Conservation (phyloP, 2,797 vertebrate species). For the Takifugu rubripes region DNA sequence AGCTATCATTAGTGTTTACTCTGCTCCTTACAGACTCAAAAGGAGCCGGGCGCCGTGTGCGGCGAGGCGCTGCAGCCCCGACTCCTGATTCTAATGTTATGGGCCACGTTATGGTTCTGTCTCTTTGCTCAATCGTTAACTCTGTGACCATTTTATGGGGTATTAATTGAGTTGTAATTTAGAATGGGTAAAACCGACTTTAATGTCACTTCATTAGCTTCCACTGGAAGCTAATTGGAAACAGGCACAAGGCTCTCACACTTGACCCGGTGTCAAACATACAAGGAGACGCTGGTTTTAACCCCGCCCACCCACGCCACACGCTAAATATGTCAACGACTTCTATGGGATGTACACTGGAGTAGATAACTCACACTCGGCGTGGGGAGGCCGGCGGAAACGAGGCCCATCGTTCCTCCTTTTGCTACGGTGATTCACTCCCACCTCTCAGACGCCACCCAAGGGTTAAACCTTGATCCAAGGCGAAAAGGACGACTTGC, state of each 20-base stretch:
- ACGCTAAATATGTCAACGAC: too few relatives aligned
- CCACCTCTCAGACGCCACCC: neutral
- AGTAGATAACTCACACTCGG: too few relatives aligned
- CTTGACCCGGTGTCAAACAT: constrained; percentile 30
- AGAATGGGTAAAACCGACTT: constrained; percentile 72
- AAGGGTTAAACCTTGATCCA: constrained; percentile 15
- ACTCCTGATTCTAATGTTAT: constrained; percentile 70
- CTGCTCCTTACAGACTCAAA: constrained; percentile 66
- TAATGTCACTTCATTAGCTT: constrained; percentile 60
- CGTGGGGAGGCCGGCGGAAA: too few relatives aligned
- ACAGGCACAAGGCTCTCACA: constrained; percentile 51
- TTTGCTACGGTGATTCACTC: too few relatives aligned
- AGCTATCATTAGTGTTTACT: constrained; percentile 78
- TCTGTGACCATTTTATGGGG: constrained; percentile 74
- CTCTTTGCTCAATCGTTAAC: constrained; percentile 73
- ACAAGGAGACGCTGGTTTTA: too few relatives aligned
- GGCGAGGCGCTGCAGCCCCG: constrained; percentile 55
- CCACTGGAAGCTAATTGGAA: constrained; percentile 65
- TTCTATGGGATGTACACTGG: too few relatives aligned
- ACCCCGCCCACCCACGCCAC: too few relatives aligned
- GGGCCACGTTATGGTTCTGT: constrained; percentile 68
- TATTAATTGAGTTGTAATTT: constrained; percentile 79
- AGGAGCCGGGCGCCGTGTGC: constrained; percentile 56
- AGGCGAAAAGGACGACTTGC: constrained; percentile 18
- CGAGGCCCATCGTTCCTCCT: too few relatives aligned